Evolutionary conservation across 2,888 invertebrate genomes (phyloP).

Genomic region (Oxyscelio sp.): DNA sequence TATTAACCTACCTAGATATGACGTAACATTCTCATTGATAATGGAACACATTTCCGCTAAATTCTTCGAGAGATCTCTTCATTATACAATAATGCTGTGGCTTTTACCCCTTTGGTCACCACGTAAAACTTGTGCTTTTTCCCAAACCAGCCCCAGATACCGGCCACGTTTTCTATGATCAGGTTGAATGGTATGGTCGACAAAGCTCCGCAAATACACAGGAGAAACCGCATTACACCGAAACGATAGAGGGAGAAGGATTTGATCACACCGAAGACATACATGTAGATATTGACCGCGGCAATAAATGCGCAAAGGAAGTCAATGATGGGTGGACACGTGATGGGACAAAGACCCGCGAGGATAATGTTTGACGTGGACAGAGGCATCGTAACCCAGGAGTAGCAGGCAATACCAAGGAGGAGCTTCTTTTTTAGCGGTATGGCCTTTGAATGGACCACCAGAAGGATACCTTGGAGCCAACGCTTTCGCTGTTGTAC

Average conservation of each 20-base stretch:
- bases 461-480: constrained; percentile 97
- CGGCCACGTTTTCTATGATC: too few species aligned
- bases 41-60: too few species aligned
- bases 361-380: constrained; percentile 96
- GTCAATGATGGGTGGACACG: constrained; percentile 94
- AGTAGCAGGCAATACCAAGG: constrained; percentile 96
- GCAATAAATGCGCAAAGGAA: constrained; percentile 96
- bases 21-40: too few species aligned
- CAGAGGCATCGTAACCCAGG: constrained; percentile 98
- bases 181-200: constrained; percentile 93
- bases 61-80: too few species aligned
- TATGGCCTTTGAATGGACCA: constrained; percentile 95
- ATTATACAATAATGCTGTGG: too few species aligned
- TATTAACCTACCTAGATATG: too few species aligned
- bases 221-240: constrained; percentile 93
- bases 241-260: constrained; percentile 97
- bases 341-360: constrained; percentile 95
- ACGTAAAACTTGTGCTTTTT: too few species aligned
- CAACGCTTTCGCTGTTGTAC: constrained; percentile 98
- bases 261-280: constrained; percentile 98
- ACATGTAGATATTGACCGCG: constrained; percentile 98
- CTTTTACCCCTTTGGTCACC: too few species aligned
- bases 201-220: constrained; percentile 95
- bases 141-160: too few species aligned
- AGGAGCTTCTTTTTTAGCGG: constrained; percentile 94